A percentile compares a stretch with the other conserved stretches of the same genome.
phyloP scores from a whole-genome alignment of 2,797 vertebrate genomes.

The Manis javanica region DNA sequence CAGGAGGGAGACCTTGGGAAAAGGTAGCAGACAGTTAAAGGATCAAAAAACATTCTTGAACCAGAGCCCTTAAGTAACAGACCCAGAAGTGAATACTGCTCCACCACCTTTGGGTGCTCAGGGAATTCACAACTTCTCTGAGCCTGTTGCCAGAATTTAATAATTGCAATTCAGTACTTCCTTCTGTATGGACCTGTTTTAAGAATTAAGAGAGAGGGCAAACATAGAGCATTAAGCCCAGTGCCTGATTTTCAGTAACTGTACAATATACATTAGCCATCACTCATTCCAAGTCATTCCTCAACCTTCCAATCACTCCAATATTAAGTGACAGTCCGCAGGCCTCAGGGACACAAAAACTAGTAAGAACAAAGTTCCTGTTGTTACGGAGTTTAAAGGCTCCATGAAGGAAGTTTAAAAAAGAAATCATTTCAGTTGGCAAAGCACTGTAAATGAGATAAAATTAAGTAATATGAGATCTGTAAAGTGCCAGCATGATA shows the following conservation, averaged over 20 bases:
- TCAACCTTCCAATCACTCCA: background rate
- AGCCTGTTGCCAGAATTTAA: background rate
- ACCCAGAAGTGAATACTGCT: background rate
- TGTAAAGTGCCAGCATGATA: background rate
- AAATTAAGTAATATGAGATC: background rate
- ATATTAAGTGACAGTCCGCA: background rate
- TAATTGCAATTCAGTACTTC: background rate
- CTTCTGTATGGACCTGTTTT: background rate
- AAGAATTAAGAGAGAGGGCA: background rate
- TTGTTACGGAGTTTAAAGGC: background rate
- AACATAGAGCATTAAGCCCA: background rate
- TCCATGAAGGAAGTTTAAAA: background rate
- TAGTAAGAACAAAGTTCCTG: background rate
- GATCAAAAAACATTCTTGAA: background rate
- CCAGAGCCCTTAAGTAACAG: background rate
- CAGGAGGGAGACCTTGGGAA: constrained; percentile 95
- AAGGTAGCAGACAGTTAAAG: constrained; percentile 54
- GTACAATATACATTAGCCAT: background rate
- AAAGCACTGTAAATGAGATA: background rate
- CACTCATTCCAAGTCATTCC: background rate
- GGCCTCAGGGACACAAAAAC: background rate
- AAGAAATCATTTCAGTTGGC: background rate
- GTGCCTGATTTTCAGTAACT: background rate
- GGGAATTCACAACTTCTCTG: background rate
- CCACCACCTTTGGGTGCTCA: background rate